Base-by-base conservation (phyloP, 2,113 vertebrate species). In the Felis chaus region DNA sequence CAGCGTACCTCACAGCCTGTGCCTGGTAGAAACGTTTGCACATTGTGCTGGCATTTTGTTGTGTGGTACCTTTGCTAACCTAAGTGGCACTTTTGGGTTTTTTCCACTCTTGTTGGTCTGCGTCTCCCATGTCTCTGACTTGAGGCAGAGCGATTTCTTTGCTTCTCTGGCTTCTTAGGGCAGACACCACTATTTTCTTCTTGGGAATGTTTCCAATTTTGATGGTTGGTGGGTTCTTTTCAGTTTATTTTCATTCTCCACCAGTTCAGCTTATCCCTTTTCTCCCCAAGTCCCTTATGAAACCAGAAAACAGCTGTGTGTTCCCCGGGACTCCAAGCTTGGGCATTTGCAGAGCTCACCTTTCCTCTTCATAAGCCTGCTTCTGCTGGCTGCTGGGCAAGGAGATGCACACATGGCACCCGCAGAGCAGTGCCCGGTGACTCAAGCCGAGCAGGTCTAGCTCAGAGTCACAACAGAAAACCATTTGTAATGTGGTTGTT, bases 401-500 rank as follows among this genome's bases (percentile, higher is more conserved):
- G 83, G 76, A 96, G 90, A 91, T 21, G 53, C 57, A 18, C 0
- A 23, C 87, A 41, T 9, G 83, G 74, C 15, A 71, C 95, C 84
- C 2, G 12, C 19, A 6, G 89, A 96, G 65, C 53, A 31, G 95
- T 88, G 81, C 69, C 76, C 57, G 85, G 78, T 98, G 97, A 97
- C 90, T 98, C 97, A 97, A 87, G 81, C 93, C 87, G 94, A 94
- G 53, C 93, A 81, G 89, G 94, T 90, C 5, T 15, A 84, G 87
- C 95, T 96, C 97, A 85, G 82, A 97, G 94, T 91, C 87, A 69
- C 92, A 91, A 96, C 92, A 98, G 97, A 98, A 98, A 97, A 97
- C 94, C 78, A 96, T 98, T 95, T 95, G 87, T 94, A 69, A 95
- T 55, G 87, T 96, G 87, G 48, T 92, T 95, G 95, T 97, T 96